A percentile compares a stretch with the other conserved stretches of the same genome.
Evolutionary conservation across 1,140 invertebrate genomes (phyloP).

Genomic region (Rhyzopertha dominica): DNA sequence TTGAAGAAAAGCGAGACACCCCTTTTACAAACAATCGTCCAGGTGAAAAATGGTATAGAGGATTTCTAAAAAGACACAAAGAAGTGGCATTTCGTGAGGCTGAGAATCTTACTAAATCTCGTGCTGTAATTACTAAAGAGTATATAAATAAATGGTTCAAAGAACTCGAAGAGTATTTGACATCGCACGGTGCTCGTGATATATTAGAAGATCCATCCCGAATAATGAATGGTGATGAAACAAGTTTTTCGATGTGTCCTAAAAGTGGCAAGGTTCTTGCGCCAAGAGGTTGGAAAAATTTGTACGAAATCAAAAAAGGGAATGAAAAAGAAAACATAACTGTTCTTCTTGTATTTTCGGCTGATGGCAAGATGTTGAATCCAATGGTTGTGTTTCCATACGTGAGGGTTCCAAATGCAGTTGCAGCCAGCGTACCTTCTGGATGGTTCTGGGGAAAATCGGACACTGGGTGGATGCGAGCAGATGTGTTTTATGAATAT

Average conservation of each 20-base stretch:
- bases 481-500: constrained; percentile 24
- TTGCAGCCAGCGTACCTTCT: constrained; percentile 22
- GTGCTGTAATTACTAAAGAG: constrained; percentile 17
- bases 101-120: constrained; percentile 11
- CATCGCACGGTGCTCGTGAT: constrained; percentile 13
- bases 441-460: constrained; percentile 25
- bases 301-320: constrained; percentile 34
- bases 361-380: constrained; percentile 22
- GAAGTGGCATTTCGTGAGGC: constrained; percentile 13
- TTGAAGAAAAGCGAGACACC: constrained; percentile 16
- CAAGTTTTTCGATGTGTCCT: constrained; percentile 36
- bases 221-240: constrained; percentile 35
- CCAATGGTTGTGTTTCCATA: constrained; percentile 33
- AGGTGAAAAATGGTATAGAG: constrained; percentile 16
- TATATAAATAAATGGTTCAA: constrained; percentile 17
- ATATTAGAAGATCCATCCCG: constrained; percentile 16
- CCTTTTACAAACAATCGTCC: constrained; percentile 19
- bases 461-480: constrained; percentile 27
- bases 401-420: constrained; percentile 24
- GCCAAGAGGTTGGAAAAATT: constrained; percentile 33
- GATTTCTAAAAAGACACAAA: constrained; percentile 28
- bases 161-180: constrained; percentile 18
- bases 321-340: constrained; percentile 43
- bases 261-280: constrained; percentile 39
- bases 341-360: constrained; percentile 34